Evolutionary conservation across 2,797 vertebrate species (phyloP).

Genomic region (Petrocephalus sullivani): DNA sequence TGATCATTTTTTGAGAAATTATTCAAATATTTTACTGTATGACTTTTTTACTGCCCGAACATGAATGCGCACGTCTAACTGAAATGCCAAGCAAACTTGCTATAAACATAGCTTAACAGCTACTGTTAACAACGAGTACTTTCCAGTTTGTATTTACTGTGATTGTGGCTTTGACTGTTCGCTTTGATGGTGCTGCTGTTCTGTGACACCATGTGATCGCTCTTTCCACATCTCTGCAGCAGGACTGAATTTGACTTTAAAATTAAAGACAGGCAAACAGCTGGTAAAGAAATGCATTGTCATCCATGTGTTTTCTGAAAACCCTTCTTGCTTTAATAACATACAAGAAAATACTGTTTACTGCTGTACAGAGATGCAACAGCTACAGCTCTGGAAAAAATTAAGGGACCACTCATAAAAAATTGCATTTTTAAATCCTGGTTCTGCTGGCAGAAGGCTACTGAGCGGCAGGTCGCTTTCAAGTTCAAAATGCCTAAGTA

Average conservation of each 20-base stretch:
- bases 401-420: background rate
- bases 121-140: background rate
- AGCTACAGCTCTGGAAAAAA: background rate
- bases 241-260: conserved; percentile 19
- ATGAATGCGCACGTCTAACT: background rate
- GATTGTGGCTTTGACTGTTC: background rate
- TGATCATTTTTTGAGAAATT: background rate
- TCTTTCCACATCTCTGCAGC: background rate
- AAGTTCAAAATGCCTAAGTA: too few relatives aligned
- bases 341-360: background rate
- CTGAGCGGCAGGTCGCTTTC: too few relatives aligned
- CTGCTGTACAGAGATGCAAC: background rate
- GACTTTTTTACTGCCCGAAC: background rate
- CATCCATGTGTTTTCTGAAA: background rate
- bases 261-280: conserved; percentile 22
- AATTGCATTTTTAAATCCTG: too few relatives aligned
- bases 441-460: too few relatives aligned
- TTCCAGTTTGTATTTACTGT: background rate
- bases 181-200: background rate
- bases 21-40: background rate
- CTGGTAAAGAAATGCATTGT: background rate
- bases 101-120: background rate
- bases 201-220: background rate
- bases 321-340: background rate
- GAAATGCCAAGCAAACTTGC: background rate